Conservation (phyloP, 2,888 invertebrate species). For the Caenorhabditis doughertyi region DNA sequence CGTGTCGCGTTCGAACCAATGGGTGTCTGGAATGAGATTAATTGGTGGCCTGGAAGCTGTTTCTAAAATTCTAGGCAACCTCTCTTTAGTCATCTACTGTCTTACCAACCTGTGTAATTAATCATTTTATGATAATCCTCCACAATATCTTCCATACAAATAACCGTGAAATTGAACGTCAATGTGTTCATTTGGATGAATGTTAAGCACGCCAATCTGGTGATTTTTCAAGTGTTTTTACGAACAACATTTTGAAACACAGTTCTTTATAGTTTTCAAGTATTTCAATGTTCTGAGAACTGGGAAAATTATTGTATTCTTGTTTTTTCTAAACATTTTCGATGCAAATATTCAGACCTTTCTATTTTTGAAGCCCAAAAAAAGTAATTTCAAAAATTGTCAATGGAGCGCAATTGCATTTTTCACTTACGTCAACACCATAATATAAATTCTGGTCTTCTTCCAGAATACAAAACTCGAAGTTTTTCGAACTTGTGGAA, state of each 20-base stretch:
- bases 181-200: slow-evolving; percentile 44
- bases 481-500: slow-evolving; percentile 47
- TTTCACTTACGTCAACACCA: slow-evolving; percentile 49
- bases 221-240: too few relatives aligned
- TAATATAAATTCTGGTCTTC: slow-evolving; percentile 42
- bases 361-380: too few relatives aligned
- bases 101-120: slow-evolving; percentile 21
- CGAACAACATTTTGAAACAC: too few relatives aligned
- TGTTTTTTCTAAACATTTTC: too few relatives aligned
- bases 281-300: too few relatives aligned
- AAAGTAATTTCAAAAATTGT: too few relatives aligned
- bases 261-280: too few relatives aligned
- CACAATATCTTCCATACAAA: slow-evolving; percentile 55
- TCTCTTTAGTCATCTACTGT: too few relatives aligned
- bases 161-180: slow-evolving; percentile 54
- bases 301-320: too few relatives aligned
- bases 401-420: background rate
- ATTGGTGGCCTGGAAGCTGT: too few relatives aligned
- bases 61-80: too few relatives aligned
- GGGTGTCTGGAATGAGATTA: slow-evolving; percentile 53
- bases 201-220: slow-evolving; percentile 43
- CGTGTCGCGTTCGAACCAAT: slow-evolving; percentile 64
- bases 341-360: too few relatives aligned
- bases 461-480: slow-evolving; percentile 62
- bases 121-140: slow-evolving; percentile 10